phyloP scores from a whole-genome alignment of 2,888 invertebrate species.

The Cryptus armator region DNA sequence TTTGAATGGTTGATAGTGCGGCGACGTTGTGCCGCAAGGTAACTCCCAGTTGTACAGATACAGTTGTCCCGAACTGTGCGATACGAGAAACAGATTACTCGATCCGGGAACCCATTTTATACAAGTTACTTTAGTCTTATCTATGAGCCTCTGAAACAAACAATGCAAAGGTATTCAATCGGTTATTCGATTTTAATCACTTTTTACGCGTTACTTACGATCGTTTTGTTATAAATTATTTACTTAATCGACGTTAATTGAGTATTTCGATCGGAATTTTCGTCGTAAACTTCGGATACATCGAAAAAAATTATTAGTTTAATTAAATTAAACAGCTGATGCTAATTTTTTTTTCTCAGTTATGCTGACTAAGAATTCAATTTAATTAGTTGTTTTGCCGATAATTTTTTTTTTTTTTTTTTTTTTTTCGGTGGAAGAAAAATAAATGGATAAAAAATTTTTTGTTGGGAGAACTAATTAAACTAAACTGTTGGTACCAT shows the following conservation, averaged over 20 bases:
- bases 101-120: constrained; percentile 99
- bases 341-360: too few relatives aligned
- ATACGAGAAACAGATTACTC: constrained; percentile 96
- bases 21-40: constrained; percentile 95
- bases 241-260: background rate
- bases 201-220: background rate
- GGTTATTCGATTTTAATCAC: background rate
- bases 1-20: constrained; percentile 98
- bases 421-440: too few relatives aligned
- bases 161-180: constrained; percentile 10
- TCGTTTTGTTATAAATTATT: background rate
- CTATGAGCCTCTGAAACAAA: constrained; percentile 93
- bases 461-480: too few relatives aligned
- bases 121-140: constrained; percentile 98
- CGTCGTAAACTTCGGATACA: too few relatives aligned
- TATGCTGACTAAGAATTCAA: too few relatives aligned
- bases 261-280: too few relatives aligned
- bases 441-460: too few relatives aligned
- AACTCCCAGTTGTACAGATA: constrained; percentile 99
- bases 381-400: too few relatives aligned
- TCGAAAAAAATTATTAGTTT: too few relatives aligned
- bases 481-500: too few relatives aligned
- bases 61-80: constrained; percentile 98
- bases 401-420: too few relatives aligned
- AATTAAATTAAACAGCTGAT: too few relatives aligned